Evolutionary conservation across 2,888 invertebrate species (phyloP), one percentile per base, ranked within the genome.

Genomic region (Euclidia mi): DNA sequence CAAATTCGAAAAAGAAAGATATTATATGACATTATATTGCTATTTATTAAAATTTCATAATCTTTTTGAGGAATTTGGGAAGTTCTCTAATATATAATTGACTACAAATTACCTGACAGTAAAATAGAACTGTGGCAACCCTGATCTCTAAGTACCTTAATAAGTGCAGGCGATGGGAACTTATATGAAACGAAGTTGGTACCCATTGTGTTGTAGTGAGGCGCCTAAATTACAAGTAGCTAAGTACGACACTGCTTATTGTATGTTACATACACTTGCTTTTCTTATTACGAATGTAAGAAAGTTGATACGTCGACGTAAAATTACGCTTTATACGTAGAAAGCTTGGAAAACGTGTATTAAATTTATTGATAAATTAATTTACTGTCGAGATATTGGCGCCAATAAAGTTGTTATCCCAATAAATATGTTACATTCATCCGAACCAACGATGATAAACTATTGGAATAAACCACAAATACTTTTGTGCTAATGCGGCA

Each of bases 171-270:
- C 60, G 65, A 65, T 79, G 79, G 70, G 79, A 76, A 76, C 61
- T 52, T 65, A 52, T 48, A 67, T 64, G 66, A 71, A 59, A 58
- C 53, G 49, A 49, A 64, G 61, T 63, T 50, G 46, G 43, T 4
- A 58, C 48, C 71, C 71, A 82, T 83, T 84, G 84, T 84, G 80
- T 55, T 49, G 12, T 12, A 17, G 58, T 53, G 59, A 64, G 66
- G 64, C 71, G 76, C 58, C 64, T 67, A 75, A 75, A 77, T 74
- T 62, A 67, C 57, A 61, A 65, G 64, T 65, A 65, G 57, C 53
- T 11, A 43, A 41, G 56, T 61, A 46, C 46, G 57, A 47, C 45
- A 35, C 15, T 18, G 12, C 45, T 59, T 62, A 72, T 74, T 74
- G 71, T 72, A 44, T 56, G 64, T 57, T 49, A 63, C 56, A 58